Evolutionary conservation across 92 coral and sea anemone species (phyloP), one percentile per base, ranked within the genome.

Genomic region (Siderastrea siderea): DNA sequence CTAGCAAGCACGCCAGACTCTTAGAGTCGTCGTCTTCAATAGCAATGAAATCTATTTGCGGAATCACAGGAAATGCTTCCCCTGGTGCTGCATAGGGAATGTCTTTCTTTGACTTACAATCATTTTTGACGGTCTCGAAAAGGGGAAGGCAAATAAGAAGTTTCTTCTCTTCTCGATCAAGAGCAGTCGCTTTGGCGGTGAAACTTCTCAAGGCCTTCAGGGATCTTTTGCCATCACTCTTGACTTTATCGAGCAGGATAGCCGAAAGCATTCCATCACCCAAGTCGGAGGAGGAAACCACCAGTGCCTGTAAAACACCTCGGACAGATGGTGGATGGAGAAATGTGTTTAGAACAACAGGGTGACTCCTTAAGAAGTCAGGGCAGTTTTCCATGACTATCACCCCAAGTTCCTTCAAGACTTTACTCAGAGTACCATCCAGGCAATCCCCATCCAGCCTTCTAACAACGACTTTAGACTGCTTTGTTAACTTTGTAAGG

Each of bases 301-400:
- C 53, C 52, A 90, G 44, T 7, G 94, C 96, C 62, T 71, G 38
- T 1, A 91, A 58, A n/a, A 91, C 91, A 46, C 93, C 89, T 43
- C 50, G 68, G 11, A 87, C 71, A 9, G 81, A 70, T 54, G 96
- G 91, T 43, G 93, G 95, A 54, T 94, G 92, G 17, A 92, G 80
- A 68, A 68, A 88, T 3, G 38, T 68, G 52, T 83, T 78, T 70
- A 84, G 65, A 57, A 91, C 48, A 46, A 49, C 76, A 3, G 87
- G 92, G 66, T 94, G 94, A 45, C 70, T 4, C 6, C 5, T 46
- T 4, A 87, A 63, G 54, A 73, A 91, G 54, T 45, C 55, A 2
- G 95, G 92, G 7, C 53, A 77, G 13, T 68, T 77, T 16, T 86
- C 77, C 74, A 94, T 71, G 57, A 89, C 86, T 4, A 80, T 78